Evolutionary conservation across 2,113 vertebrate species (phyloP).

Genomic region (Acanthochromis polyacanthus): DNA sequence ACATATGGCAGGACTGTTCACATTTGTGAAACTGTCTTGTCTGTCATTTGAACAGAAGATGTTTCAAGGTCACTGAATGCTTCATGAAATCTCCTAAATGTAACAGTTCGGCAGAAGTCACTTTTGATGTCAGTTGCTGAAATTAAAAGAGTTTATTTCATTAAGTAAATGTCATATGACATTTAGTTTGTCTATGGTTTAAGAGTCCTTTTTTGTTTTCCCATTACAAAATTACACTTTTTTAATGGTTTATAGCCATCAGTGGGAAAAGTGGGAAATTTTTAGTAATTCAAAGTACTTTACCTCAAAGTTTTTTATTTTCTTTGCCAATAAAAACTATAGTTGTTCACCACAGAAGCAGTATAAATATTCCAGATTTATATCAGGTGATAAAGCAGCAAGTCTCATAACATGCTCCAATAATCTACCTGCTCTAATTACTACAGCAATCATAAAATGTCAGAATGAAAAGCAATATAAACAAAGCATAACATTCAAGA

Average conservation of each 20-base stretch:
- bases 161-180: constrained; percentile 22
- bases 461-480: constrained; percentile 82
- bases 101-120: neutral
- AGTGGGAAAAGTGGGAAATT: neutral
- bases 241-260: constrained; percentile 2
- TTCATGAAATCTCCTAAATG: constrained; percentile 34
- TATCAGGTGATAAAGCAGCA: constrained; percentile 83
- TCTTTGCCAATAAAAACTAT: constrained; percentile 78
- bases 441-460: constrained; percentile 84
- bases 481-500: constrained; percentile 80
- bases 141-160: constrained; percentile 30
- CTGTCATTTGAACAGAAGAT: constrained; percentile 60
- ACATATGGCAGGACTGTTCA: constrained; percentile 57
- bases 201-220: neutral
- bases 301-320: constrained; percentile 50
- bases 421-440: constrained; percentile 86
- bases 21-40: constrained; percentile 43
- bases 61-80: constrained; percentile 50
- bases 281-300: constrained; percentile 36
- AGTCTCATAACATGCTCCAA: constrained; percentile 84
- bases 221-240: constrained; percentile 8
- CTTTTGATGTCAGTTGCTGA: neutral
- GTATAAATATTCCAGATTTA: constrained; percentile 85
- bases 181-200: constrained; percentile 19
- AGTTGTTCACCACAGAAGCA: constrained; percentile 76